Evolutionary conservation across 2,797 vertebrate genomes (phyloP), one percentile per base, ranked within the genome.

Genomic region (Intellagama lesueurii): DNA sequence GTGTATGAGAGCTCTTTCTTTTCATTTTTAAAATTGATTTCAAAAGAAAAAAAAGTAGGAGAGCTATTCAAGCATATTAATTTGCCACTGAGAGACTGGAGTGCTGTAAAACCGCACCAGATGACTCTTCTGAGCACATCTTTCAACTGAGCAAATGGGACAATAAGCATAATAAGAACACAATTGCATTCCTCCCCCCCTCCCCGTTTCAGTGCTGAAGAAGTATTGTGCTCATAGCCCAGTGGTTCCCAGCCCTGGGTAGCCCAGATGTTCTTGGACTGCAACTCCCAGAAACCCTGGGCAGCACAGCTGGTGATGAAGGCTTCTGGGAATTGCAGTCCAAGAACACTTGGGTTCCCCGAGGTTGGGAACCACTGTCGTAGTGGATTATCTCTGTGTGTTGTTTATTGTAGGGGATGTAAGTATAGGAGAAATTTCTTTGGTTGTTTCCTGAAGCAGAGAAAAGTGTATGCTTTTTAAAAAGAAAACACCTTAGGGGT

Each of bases 141-240:
- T 70, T 56, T 76, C n/a, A 28, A 30, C 17, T 72, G 17, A 12
- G 24, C 49, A 26, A 30, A 9, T 24, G 24, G 4, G 44, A 76
- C 52, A 12, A 44, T 40, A 3, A 49, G 8, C 44, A 52, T 7
- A 66, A 30, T n/a, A 44, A 64, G 4, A n/a, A 17, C 7, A 30
- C 75, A 32, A 60, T 82, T 90, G 84, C 87, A 44, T 30, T 72
- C 2, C 0, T 77, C 52, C 12, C 52, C 52, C 52, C 2, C 52
- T 12, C 68, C 75, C 56, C 4, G 0, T 7, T 14, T 81, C 76
- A 11, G 47, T 81, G 89, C 19, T 69, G 90, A 47, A 69, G 69
- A 88, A 85, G 40, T 89, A 79, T 88, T 86, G 88, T 3, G 44
- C 82, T 91, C 83, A 88, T 49, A 90, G 89, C 90, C 32, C 7